These are phyloP conservation scores for Eristalis arbustorum DNA, from an alignment of 2,888 invertebrate genomes.

Conservation along the genomic window DNA sequence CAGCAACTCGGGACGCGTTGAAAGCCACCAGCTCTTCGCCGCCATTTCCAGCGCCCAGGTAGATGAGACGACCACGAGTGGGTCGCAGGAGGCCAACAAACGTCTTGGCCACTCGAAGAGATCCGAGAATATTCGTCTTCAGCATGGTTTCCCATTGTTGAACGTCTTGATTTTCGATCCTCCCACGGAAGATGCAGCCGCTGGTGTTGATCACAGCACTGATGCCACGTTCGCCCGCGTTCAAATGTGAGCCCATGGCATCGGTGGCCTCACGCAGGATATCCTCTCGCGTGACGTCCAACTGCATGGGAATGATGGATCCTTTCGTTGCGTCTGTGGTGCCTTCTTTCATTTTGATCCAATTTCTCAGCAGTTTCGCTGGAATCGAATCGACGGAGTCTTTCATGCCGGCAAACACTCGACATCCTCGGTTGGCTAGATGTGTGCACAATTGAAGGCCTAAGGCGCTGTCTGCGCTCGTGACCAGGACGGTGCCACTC, in stretches of 20 bases:
- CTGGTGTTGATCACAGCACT: slow-evolving; percentile 92
- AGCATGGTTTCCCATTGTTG: slow-evolving; percentile 85
- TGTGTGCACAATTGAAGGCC: slow-evolving; percentile 89
- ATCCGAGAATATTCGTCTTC: slow-evolving; percentile 86
- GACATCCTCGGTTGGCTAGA: slow-evolving; percentile 86
- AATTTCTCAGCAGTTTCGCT: slow-evolving; percentile 83
- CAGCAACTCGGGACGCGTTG: slow-evolving; percentile 86
- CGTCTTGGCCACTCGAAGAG: slow-evolving; percentile 87
- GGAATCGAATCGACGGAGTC: slow-evolving; percentile 83
- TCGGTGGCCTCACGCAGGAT: slow-evolving; percentile 89
- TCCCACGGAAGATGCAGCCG: slow-evolving; percentile 87
- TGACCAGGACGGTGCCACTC: slow-evolving; percentile 88
- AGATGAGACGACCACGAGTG: slow-evolving; percentile 85
- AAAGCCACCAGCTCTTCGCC: slow-evolving; percentile 82
- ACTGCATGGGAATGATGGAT: slow-evolving; percentile 86
- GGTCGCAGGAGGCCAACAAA: slow-evolving; percentile 87
- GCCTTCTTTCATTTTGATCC: slow-evolving; percentile 84
- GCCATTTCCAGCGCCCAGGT: slow-evolving; percentile 82
- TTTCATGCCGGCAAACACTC: slow-evolving; percentile 88
- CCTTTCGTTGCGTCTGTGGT: slow-evolving; percentile 79
- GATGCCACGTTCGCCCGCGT: slow-evolving; percentile 90
- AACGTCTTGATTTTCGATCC: slow-evolving; percentile 85
- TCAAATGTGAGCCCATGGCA: slow-evolving; percentile 89
- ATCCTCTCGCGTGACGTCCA: slow-evolving; percentile 91
- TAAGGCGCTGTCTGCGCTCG: slow-evolving; percentile 89